phyloP scores from a whole-genome alignment of 2,888 invertebrate species.

The Anticlea derivata region DNA sequence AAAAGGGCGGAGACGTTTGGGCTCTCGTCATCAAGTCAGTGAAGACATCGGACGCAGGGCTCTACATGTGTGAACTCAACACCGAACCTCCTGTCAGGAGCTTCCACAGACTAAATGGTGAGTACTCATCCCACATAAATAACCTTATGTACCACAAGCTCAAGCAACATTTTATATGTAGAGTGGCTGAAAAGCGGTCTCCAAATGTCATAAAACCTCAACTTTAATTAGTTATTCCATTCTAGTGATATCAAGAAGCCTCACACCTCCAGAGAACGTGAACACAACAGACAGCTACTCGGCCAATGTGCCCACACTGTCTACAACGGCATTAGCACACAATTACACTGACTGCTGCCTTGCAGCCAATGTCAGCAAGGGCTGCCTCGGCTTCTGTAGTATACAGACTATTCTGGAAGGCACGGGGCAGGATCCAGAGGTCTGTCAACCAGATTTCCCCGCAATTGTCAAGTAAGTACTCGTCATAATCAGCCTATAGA shows the following conservation, averaged over 20 bases:
- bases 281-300: conserved; percentile 78
- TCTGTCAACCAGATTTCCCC: conserved; percentile 92
- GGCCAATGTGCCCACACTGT: conserved; percentile 65
- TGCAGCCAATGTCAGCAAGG: conserved; percentile 86
- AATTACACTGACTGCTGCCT: conserved; percentile 93
- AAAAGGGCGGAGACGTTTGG: conserved; percentile 92
- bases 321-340: conserved; percentile 81
- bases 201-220: too few relatives aligned
- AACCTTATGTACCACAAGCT: too few relatives aligned
- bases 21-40: conserved; percentile 90
- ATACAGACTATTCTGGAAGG: conserved; percentile 90
- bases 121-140: conserved; percentile 16
- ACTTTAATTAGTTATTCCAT: too few relatives aligned
- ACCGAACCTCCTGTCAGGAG: conserved; percentile 90
- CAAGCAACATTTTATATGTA: not conserved
- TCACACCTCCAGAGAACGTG: conserved; percentile 83
- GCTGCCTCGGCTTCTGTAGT: conserved; percentile 92
- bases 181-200: not conserved
- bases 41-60: conserved; percentile 88
- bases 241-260: conserved; percentile 86
- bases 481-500: too few relatives aligned
- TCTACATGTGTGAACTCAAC: conserved; percentile 93
- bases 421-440: conserved; percentile 91
- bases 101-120: conserved; percentile 91
- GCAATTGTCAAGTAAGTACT: conserved; percentile 87